A percentile compares a stretch with the other conserved stretches of the same genome.
Conservation (phyloP, 2,113 vertebrate species). For the Nothoprocta pentlandii region DNA sequence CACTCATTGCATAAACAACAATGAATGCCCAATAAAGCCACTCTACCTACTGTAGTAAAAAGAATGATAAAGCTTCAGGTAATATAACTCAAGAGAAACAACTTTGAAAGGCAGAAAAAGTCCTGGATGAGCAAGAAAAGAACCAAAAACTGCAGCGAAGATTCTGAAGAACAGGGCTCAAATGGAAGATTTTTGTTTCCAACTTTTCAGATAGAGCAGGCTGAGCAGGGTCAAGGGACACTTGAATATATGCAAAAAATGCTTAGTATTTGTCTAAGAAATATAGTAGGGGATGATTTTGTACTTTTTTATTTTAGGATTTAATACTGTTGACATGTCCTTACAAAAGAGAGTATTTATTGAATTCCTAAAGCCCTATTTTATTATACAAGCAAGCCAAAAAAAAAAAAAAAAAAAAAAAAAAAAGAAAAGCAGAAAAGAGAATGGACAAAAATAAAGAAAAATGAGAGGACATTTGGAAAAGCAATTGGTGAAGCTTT, state of each 20-base stretch:
- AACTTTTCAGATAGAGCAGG: neutral
- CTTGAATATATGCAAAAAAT: neutral
- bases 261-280: neutral
- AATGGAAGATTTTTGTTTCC: neutral
- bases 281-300: neutral
- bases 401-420: neutral
- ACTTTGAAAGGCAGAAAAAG: neutral
- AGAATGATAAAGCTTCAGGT: neutral
- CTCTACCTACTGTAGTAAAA: neutral
- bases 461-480: neutral
- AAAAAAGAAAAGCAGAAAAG: neutral
- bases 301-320: neutral
- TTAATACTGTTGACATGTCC: neutral
- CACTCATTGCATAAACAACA: neutral
- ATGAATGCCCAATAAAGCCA: neutral
- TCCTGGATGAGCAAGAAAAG: neutral
- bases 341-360: neutral
- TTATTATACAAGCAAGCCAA: neutral
- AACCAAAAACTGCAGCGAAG: neutral
- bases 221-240: neutral
- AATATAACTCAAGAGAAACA: neutral
- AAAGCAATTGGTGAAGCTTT: neutral
- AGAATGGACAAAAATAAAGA: neutral
- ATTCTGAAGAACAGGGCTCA: neutral
- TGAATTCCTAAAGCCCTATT: neutral